These are phyloP conservation scores for Trachymyrmex septentrionalis DNA, from an alignment of 1,140 invertebrate genomes.

Conservation along the genomic window DNA sequence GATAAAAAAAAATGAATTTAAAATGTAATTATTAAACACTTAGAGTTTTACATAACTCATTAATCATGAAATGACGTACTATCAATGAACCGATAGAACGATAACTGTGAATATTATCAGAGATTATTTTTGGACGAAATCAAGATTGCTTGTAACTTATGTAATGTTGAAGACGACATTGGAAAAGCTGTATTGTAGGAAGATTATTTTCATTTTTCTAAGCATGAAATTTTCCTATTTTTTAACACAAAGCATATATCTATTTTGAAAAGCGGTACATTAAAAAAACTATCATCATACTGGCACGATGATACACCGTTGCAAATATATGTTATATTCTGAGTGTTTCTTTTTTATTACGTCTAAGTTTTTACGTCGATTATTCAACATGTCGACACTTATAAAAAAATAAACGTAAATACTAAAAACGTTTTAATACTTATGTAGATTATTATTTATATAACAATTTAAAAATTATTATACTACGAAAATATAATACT, in stretches of 20 bases:
- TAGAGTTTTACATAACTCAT: conserved; percentile 25
- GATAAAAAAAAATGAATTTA: not conserved
- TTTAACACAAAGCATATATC: not conserved
- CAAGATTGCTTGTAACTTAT: conserved; percentile 36
- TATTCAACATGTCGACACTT: conserved; percentile 27
- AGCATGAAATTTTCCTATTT: not conserved
- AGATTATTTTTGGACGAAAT: conserved; percentile 16
- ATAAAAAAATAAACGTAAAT: not conserved
- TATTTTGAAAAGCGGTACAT: conserved; percentile 1
- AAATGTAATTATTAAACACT: conserved; percentile 24
- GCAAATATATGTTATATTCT: conserved; percentile 18
- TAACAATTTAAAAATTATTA: not conserved
- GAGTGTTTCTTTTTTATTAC: not conserved
- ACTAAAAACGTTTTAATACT: not conserved
- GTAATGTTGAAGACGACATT: not conserved
- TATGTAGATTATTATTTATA: not conserved
- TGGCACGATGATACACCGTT: conserved; percentile 10
- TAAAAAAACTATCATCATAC: not conserved
- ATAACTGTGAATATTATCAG: conserved; percentile 22
- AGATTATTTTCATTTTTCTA: not conserved
- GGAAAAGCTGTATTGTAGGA: not conserved
- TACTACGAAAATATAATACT: not conserved
- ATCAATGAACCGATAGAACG: conserved; percentile 18
- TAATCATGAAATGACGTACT: conserved; percentile 11
- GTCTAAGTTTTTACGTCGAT: conserved; percentile 5